These are phyloP conservation scores for Pedicia rivosa DNA, from an alignment of 2,888 invertebrate species.

Conservation along the genomic window DNA sequence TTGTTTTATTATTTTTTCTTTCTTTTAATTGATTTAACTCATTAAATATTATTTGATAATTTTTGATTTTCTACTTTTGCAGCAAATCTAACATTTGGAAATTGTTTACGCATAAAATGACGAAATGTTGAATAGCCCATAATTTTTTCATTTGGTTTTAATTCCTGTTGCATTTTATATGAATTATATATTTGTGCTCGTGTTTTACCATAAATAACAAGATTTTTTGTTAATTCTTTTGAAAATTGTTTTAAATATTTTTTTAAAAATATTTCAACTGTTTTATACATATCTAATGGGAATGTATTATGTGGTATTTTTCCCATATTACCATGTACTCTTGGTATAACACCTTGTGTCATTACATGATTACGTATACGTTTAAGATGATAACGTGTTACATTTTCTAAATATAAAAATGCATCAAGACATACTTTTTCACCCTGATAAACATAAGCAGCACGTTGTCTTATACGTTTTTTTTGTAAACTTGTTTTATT, in stretches of 20 bases:
- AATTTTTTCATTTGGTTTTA: slow-evolving; percentile 46
- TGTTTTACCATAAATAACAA: slow-evolving; percentile 36
- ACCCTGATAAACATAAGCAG: slow-evolving; percentile 64
- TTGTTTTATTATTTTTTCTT: too few relatives aligned
- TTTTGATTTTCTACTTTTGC: slow-evolving; percentile 1
- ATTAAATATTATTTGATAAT: too few relatives aligned
- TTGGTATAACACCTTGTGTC: slow-evolving; percentile 61
- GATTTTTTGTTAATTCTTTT: slow-evolving; percentile 35
- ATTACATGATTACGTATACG: slow-evolving; percentile 61
- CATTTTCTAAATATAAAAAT: slow-evolving; percentile 62
- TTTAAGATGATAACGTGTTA: slow-evolving; percentile 63
- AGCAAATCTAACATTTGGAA: slow-evolving; percentile 57
- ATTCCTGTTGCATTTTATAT: slow-evolving; percentile 35
- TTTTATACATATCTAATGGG: slow-evolving; percentile 60
- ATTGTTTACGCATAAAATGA: slow-evolving; percentile 67
- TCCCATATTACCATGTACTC: slow-evolving; percentile 64
- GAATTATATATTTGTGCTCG: slow-evolving; percentile 58
- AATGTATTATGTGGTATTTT: slow-evolving; percentile 69
- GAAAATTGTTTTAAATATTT: slow-evolving; percentile 45
- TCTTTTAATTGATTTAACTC: too few relatives aligned
- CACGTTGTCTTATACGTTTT: slow-evolving; percentile 51
- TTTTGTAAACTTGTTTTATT: slow-evolving; percentile 50
- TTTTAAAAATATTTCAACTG: slow-evolving; percentile 59
- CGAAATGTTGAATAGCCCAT: slow-evolving; percentile 71
- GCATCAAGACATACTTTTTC: slow-evolving; percentile 62